Evolutionary conservation across 2,113 vertebrate species (phyloP).

Genomic region (Paracanthobrama guichenoti): DNA sequence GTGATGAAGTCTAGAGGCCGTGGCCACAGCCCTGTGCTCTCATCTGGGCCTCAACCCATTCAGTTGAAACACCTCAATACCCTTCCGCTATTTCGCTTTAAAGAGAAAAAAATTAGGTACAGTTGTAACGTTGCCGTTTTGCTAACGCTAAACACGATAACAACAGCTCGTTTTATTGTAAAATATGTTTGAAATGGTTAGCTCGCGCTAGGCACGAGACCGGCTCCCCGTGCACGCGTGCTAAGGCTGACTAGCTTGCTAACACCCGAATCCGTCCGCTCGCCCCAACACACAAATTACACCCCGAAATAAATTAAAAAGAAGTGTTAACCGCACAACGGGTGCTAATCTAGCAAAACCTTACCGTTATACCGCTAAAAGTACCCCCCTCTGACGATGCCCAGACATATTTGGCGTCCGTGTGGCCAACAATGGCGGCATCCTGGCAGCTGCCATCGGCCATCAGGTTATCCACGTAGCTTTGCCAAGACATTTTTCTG

Average conservation of each 20-base stretch:
- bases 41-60: slow-evolving; percentile 38
- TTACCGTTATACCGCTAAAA: slow-evolving; percentile 83
- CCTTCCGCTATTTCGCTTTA: background rate
- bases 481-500: slow-evolving; percentile 85
- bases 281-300: background rate
- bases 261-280: background rate
- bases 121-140: background rate
- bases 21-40: slow-evolving; percentile 43
- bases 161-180: background rate
- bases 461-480: slow-evolving; percentile 89
- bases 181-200: background rate
- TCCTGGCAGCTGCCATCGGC: slow-evolving; percentile 87
- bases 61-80: background rate
- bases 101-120: background rate
- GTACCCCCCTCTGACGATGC: slow-evolving; percentile 79
- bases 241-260: slow-evolving; percentile 38
- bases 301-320: background rate
- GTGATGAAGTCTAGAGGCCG: slow-evolving; percentile 17
- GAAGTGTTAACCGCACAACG: background rate
- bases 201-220: slow-evolving; percentile 24
- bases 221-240: slow-evolving; percentile 42
- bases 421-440: slow-evolving; percentile 85
- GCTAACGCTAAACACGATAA: background rate
- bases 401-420: slow-evolving; percentile 87
- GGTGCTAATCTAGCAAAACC: slow-evolving; percentile 6